phyloP scores from a whole-genome alignment of 2,797 vertebrate species.

The Xiphorhynchus erythropygius region DNA sequence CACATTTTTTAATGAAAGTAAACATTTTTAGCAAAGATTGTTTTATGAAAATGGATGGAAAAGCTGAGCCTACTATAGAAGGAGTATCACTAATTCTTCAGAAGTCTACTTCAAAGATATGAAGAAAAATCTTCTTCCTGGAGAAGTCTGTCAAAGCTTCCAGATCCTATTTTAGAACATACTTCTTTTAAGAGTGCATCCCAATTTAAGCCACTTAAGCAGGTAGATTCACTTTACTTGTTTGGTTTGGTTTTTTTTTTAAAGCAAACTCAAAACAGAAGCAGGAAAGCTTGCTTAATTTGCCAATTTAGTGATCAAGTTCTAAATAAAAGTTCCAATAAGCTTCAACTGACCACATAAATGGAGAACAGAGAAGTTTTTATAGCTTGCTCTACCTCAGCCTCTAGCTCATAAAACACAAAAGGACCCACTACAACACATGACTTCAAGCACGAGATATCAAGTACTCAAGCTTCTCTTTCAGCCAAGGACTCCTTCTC shows the following conservation, averaged over 20 bases:
- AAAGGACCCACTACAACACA: neutral
- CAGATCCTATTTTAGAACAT: neutral
- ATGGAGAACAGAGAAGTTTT: neutral
- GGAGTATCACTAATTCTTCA: neutral
- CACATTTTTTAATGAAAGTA: neutral
- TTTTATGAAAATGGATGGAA: neutral
- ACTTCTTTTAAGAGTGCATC: neutral
- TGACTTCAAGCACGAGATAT: neutral
- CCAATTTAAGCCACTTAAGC: neutral
- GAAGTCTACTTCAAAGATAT: neutral
- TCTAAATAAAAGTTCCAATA: neutral
- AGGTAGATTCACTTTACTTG: neutral
- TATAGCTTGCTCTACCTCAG: neutral
- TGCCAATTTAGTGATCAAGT: neutral
- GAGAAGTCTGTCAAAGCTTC: neutral
- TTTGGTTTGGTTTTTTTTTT: neutral
- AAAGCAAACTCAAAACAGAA: neutral
- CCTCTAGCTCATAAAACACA: constrained; percentile 34
- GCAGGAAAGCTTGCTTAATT: neutral
- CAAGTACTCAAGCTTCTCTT: neutral
- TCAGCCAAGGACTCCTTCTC: neutral
- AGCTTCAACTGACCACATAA: neutral
- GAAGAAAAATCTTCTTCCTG: neutral
- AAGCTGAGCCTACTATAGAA: neutral
- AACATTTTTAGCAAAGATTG: neutral